These are phyloP conservation scores for Archips crataeganus DNA, from an alignment of 2,888 invertebrate genomes.

Conservation along the genomic window DNA sequence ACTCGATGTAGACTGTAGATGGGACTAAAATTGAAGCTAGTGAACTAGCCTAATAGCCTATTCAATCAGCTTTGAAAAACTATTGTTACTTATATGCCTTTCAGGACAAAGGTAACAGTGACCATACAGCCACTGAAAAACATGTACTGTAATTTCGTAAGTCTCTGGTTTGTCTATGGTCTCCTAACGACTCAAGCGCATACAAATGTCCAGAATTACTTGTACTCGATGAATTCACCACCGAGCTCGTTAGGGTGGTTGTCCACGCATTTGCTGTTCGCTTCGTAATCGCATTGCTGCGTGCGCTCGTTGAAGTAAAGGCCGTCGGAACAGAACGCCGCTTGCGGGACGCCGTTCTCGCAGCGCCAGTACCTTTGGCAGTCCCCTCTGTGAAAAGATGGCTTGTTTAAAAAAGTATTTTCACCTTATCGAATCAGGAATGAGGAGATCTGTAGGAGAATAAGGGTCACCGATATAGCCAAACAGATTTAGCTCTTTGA, in stretches of 20 bases:
- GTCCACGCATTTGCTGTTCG: conserved; percentile 65
- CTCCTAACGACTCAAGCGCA: not conserved
- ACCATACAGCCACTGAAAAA: too few relatives aligned
- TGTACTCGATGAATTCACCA: conserved; percentile 71
- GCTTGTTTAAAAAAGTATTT: not conserved
- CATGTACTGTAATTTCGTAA: too few relatives aligned
- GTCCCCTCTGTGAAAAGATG: conserved; percentile 63
- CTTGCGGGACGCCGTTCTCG: conserved; percentile 59
- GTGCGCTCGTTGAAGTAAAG: conserved; percentile 72
- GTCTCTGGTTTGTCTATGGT: not conserved
- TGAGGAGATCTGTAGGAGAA: too few relatives aligned
- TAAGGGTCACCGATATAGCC: too few relatives aligned
- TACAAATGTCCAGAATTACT: conserved; percentile 48
- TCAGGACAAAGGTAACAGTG: too few relatives aligned
- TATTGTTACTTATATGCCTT: too few relatives aligned
- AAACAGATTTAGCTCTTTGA: too few relatives aligned
- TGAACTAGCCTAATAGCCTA: too few relatives aligned
- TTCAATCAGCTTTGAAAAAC: too few relatives aligned
- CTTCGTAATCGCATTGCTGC: conserved; percentile 77
- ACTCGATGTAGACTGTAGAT: too few relatives aligned
- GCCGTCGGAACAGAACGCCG: conserved; percentile 70
- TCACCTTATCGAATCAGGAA: too few relatives aligned
- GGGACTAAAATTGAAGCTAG: too few relatives aligned
- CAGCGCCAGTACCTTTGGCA: conserved; percentile 80
- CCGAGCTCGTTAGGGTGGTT: conserved; percentile 63